A percentile compares a stretch with the other conserved stretches of the same genome.
These are phyloP conservation scores for Idaea straminata DNA, from an alignment of 2,888 invertebrate species.

Conservation along the genomic window DNA sequence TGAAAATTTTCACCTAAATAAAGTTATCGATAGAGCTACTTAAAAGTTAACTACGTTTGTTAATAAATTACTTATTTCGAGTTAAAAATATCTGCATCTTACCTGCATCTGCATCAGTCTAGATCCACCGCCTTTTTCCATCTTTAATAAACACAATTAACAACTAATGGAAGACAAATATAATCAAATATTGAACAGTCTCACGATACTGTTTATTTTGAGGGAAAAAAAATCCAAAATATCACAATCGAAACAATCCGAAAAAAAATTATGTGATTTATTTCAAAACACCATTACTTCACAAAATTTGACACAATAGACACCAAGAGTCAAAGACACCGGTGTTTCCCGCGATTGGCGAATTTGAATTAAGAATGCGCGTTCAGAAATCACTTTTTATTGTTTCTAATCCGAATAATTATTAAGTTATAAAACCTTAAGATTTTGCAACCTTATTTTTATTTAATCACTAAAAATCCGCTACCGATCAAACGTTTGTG, in stretches of 20 bases:
- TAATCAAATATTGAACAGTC: slow-evolving; percentile 30
- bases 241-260: slow-evolving; percentile 18
- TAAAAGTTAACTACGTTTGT: background rate
- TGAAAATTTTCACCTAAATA: too few species aligned
- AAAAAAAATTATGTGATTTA: slow-evolving; percentile 52
- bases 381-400: slow-evolving; percentile 24
- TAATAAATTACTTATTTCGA: background rate
- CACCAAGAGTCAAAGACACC: slow-evolving; percentile 23
- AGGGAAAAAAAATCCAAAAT: slow-evolving; percentile 10
- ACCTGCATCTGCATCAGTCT: slow-evolving; percentile 74
- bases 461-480: slow-evolving; percentile 7
- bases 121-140: slow-evolving; percentile 69
- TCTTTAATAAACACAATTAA: slow-evolving; percentile 39
- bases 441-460: slow-evolving; percentile 22
- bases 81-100: slow-evolving; percentile 23
- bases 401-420: slow-evolving; percentile 15
- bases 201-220: slow-evolving; percentile 19
- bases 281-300: slow-evolving; percentile 42
- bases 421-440: slow-evolving; percentile 18
- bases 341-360: slow-evolving; percentile 33
- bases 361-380: slow-evolving; percentile 35
- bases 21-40: too few species aligned
- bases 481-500: slow-evolving; percentile 67
- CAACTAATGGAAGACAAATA: slow-evolving; percentile 45
- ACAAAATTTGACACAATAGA: slow-evolving; percentile 64